phyloP scores from a whole-genome alignment of 2,113 vertebrate genomes.

The Pseudopodoces humilis region DNA sequence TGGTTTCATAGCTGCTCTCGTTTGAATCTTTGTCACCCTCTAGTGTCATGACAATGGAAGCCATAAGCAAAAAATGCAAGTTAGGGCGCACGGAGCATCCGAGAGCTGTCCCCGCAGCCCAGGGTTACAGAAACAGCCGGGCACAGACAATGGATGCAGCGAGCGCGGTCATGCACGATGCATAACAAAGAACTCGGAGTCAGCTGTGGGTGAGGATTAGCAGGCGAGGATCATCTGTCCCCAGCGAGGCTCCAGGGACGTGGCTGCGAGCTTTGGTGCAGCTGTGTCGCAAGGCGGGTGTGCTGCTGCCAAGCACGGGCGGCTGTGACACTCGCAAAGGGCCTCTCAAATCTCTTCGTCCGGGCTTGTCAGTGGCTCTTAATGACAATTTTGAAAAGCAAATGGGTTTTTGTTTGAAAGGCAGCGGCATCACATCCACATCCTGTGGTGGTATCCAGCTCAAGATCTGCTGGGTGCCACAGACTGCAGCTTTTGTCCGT shows the following conservation, averaged over 20 bases:
- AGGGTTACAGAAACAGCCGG: neutral
- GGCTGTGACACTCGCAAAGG: neutral
- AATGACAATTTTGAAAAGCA: neutral
- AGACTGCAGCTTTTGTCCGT: neutral
- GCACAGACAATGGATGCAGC: neutral
- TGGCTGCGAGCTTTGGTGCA: neutral
- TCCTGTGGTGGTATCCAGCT: neutral
- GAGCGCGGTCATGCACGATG: neutral
- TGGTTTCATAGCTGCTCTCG: neutral
- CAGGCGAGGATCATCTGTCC: neutral
- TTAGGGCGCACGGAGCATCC: neutral
- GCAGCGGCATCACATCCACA: neutral
- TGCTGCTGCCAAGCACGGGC: neutral
- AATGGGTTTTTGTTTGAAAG: neutral
- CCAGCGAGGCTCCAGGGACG: neutral
- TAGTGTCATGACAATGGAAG: neutral
- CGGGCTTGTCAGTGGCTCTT: neutral
- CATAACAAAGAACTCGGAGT: neutral
- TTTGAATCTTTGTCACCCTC: conserved; percentile 59
- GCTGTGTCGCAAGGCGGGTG: neutral
- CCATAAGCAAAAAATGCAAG: neutral
- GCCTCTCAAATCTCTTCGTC: neutral
- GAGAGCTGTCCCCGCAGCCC: neutral
- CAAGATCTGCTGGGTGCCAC: neutral
- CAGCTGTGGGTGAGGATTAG: neutral